These are phyloP conservation scores for Tragelaphus oryx DNA, from an alignment of 2,797 vertebrate species.

Conservation along the genomic window DNA sequence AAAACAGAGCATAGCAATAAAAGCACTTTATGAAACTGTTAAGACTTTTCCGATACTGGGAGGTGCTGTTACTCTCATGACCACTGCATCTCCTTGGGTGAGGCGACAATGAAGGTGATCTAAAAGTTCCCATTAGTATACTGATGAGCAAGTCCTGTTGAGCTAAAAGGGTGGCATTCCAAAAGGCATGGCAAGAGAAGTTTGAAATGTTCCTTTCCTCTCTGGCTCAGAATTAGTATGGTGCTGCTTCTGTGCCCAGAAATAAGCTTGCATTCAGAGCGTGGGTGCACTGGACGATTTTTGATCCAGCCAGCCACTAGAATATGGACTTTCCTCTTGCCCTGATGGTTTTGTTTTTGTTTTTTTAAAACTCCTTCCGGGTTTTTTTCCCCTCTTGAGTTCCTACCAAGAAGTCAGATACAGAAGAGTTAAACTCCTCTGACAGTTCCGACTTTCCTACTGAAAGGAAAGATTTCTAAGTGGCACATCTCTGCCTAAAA, in stretches of 20 bases:
- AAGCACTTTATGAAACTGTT: not conserved
- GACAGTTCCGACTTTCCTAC: constrained; percentile 57
- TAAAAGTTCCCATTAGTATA: not conserved
- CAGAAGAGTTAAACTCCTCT: constrained; percentile 44
- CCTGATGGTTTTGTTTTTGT: not conserved
- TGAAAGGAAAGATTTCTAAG: constrained; percentile 67
- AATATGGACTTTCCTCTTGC: not conserved
- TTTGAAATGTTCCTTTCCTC: not conserved
- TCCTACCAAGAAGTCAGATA: constrained; percentile 52
- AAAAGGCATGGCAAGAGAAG: not conserved
- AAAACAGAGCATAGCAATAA: not conserved
- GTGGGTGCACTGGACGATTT: not conserved
- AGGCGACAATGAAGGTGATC: not conserved
- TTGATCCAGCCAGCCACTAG: not conserved
- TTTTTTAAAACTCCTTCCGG: not conserved
- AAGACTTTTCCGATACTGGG: not conserved
- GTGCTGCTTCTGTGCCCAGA: not conserved
- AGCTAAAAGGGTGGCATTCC: not conserved
- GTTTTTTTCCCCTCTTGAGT: constrained; percentile 30
- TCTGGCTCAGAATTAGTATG: not conserved
- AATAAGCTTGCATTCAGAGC: not conserved
- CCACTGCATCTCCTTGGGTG: not conserved
- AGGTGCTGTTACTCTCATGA: not conserved
- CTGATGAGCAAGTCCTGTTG: not conserved
- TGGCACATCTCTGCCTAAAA: constrained; percentile 47